Percentiles rank a stretch among this genome's conserved stretches.
phyloP scores from a whole-genome alignment of 2,113 vertebrate species.

The Myanophis thanlyinensis region DNA sequence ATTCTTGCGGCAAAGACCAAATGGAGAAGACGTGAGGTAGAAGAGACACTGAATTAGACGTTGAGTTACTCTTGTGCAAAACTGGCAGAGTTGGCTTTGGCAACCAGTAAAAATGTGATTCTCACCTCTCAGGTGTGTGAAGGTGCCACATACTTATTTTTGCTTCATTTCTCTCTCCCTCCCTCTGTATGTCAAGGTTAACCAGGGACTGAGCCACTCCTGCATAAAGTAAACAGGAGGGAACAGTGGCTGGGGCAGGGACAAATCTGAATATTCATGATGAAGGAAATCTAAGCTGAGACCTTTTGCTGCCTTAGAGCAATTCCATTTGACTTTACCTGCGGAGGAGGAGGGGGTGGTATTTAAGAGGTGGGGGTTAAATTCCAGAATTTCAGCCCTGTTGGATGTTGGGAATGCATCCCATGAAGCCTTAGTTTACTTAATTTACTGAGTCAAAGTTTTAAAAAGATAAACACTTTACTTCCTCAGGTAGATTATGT shows the following conservation, averaged over 20 bases:
- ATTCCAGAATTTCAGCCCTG: neutral
- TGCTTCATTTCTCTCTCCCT: constrained; percentile 18
- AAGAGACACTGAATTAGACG: neutral
- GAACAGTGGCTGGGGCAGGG: constrained; percentile 54
- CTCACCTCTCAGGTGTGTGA: constrained; percentile 46
- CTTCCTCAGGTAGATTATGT: neutral
- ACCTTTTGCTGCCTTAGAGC: neutral
- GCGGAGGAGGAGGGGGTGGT: neutral
- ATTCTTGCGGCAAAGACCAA: neutral
- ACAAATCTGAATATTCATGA: constrained; percentile 72
- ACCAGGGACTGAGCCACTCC: constrained; percentile 69
- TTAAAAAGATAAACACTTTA: neutral
- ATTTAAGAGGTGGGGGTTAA: neutral
- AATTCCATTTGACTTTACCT: neutral
- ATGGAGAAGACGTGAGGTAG: neutral
- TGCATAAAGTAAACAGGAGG: constrained; percentile 65
- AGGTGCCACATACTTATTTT: constrained; percentile 32
- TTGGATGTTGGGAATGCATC: neutral
- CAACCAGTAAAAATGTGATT: neutral
- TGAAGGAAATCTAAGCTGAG: constrained; percentile 43
- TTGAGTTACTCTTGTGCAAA: neutral
- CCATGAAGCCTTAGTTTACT: neutral
- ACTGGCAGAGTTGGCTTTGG: neutral
- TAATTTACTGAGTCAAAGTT: neutral
- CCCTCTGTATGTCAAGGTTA: constrained; percentile 68